Conservation (phyloP, 2,797 vertebrate species). For the Crax fasciolata region DNA sequence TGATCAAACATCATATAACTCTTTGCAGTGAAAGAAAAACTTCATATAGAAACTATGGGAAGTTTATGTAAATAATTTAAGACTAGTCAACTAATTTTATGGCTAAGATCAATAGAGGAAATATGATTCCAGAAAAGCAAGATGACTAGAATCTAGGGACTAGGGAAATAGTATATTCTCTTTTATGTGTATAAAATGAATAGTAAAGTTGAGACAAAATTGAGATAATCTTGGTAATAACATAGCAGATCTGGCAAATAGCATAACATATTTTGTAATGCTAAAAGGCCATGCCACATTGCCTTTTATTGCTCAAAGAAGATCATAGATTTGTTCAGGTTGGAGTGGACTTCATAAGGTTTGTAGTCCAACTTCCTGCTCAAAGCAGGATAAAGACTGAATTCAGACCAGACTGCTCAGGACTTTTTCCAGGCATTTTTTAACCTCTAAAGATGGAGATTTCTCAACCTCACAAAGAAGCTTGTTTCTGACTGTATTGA, state of each 20-base stretch:
- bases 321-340: neutral
- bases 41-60: neutral
- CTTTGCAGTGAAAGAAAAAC: neutral
- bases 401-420: neutral
- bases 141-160: neutral
- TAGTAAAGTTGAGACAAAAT: neutral
- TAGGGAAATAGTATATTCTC: neutral
- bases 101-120: neutral
- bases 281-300: neutral
- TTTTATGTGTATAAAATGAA: neutral
- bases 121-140: neutral
- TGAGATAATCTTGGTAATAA: neutral
- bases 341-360: neutral
- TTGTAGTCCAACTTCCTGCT: neutral
- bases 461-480: neutral
- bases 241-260: neutral
- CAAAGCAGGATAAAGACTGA: neutral
- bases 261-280: neutral
- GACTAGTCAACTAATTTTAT: slow-evolving; percentile 11
- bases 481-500: neutral
- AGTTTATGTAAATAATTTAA: slow-evolving; percentile 32
- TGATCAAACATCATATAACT: neutral
- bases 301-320: neutral
- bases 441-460: neutral
- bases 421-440: neutral